Evolutionary conservation across 2,797 vertebrate species (phyloP).

Genomic region (Caiman crocodilus): DNA sequence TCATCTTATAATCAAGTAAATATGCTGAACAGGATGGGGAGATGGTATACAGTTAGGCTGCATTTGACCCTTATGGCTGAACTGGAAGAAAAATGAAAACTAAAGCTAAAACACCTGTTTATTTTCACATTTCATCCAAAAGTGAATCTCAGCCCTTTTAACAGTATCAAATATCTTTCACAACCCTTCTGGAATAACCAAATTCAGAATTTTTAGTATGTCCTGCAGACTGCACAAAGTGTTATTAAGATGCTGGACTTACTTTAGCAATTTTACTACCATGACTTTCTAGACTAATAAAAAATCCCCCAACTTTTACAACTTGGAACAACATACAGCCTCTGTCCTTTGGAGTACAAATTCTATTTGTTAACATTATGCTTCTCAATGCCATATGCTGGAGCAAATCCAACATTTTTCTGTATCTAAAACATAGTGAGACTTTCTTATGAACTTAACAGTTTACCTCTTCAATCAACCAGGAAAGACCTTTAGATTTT

Average conservation of each 20-base stretch:
- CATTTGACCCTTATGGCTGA: background rate
- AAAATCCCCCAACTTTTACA: background rate
- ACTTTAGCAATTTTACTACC: background rate
- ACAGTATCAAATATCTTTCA: slow-evolving; percentile 4
- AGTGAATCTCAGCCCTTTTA: background rate
- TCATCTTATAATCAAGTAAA: no score
- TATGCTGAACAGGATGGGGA: no score
- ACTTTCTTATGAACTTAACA: background rate
- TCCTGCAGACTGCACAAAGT: background rate
- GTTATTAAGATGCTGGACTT: background rate
- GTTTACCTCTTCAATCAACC: background rate
- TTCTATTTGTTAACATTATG: background rate
- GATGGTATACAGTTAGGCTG: background rate
- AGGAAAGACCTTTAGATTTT: background rate
- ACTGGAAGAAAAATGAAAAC: slow-evolving; percentile 24
- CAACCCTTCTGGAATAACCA: background rate
- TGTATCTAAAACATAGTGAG: background rate
- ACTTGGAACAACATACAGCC: background rate
- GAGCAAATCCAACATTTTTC: background rate
- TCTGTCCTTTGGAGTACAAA: background rate
- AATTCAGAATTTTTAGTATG: slow-evolving; percentile 31
- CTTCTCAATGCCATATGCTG: background rate
- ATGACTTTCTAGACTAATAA: background rate
- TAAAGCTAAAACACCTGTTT: background rate
- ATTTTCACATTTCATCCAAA: background rate